Evolutionary conservation across 2,113 vertebrate species (phyloP).

Genomic region (Amazona guildingii): DNA sequence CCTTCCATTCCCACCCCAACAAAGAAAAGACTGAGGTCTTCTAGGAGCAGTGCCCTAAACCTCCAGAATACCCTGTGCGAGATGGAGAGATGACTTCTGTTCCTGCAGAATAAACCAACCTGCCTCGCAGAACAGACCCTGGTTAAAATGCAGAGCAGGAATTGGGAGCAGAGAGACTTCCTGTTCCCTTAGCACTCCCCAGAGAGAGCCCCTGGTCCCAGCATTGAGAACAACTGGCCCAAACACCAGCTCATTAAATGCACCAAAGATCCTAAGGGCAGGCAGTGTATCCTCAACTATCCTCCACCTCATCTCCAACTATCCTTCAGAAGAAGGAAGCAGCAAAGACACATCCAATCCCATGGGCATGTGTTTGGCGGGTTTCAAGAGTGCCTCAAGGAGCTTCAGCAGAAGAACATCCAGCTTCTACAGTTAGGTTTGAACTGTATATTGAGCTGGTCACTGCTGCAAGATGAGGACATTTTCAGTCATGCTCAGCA

Average conservation of each 20-base stretch:
- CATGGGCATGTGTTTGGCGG: background rate
- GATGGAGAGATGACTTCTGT: background rate
- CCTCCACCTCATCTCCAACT: background rate
- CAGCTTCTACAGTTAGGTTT: background rate
- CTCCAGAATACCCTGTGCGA: accelerated
- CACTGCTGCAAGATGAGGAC: background rate
- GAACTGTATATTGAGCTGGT: background rate
- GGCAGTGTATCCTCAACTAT: background rate
- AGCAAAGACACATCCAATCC: background rate
- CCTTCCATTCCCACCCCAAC: background rate
- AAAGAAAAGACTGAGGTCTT: background rate
- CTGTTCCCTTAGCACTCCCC: background rate
- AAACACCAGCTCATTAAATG: background rate
- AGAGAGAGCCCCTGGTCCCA: background rate
- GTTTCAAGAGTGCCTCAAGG: background rate
- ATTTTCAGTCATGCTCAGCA: background rate
- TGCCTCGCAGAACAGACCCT: background rate
- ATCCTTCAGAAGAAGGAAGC: background rate
- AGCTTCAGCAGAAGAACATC: background rate
- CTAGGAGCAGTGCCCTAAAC: background rate
- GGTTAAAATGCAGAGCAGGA: background rate
- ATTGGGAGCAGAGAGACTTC: background rate
- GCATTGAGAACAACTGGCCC: background rate
- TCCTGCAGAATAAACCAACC: background rate
- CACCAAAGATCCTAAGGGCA: background rate